Conservation (phyloP, 2,113 vertebrate species). For the Eretmochelys imbricata region DNA sequence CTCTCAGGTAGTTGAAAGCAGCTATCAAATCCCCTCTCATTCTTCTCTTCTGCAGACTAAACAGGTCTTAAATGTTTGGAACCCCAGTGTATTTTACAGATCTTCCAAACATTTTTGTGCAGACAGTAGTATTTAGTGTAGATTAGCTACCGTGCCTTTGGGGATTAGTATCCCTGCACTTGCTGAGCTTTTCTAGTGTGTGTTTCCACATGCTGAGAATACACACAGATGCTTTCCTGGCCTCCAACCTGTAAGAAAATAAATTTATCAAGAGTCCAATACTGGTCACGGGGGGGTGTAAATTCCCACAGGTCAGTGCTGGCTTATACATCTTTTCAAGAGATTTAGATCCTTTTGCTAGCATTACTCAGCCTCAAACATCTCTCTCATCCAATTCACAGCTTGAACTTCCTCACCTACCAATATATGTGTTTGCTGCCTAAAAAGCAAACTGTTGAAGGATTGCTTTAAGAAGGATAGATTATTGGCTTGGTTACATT, state of each 20-base stretch:
- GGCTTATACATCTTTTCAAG: conserved; percentile 12
- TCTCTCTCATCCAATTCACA: conserved; percentile 18
- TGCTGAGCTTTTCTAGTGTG: background rate
- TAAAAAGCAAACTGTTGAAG: conserved; percentile 50
- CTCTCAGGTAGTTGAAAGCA: too few relatives aligned
- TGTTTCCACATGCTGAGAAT: background rate
- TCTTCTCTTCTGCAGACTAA: too few relatives aligned
- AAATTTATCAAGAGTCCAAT: conserved; percentile 17
- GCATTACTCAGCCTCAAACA: background rate
- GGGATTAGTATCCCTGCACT: background rate
- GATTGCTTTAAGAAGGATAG: background rate
- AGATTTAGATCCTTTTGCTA: conserved; percentile 38
- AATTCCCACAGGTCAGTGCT: conserved; percentile 1
- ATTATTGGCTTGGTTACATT: conserved; percentile 17
- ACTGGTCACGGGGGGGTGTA: background rate
- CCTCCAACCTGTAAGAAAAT: background rate
- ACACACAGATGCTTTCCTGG: background rate
- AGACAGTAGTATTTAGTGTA: conserved; percentile 10
- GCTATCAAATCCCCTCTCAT: too few relatives aligned
- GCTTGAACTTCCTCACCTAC: conserved; percentile 45
- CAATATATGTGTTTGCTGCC: conserved; percentile 1
- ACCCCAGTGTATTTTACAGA: background rate
- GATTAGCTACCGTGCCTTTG: background rate
- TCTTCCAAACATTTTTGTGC: background rate
- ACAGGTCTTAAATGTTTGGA: background rate